These are phyloP conservation scores for Hylomyscus alleni DNA, from an alignment of 2,797 vertebrate genomes.

Conservation along the genomic window DNA sequence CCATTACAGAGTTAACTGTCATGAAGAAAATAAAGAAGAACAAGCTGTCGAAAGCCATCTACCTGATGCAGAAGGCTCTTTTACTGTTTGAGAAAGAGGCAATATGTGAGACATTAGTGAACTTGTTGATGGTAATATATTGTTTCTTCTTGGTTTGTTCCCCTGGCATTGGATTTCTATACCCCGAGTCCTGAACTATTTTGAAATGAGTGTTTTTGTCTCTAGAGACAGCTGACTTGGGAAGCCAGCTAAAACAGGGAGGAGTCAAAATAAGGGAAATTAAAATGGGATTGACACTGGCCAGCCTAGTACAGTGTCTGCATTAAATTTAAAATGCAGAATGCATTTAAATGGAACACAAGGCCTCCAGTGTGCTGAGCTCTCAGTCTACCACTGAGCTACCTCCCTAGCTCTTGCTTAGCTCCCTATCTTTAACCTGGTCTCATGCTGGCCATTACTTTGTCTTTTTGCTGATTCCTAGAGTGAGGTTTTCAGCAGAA, in stretches of 20 bases:
- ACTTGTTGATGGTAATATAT: slow-evolving; percentile 92
- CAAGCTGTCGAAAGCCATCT: slow-evolving; percentile 94
- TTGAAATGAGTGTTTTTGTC: not conserved
- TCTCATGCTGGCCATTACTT: slow-evolving; percentile 37
- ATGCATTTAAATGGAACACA: not conserved
- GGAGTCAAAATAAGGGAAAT: slow-evolving; percentile 24
- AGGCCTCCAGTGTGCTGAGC: not conserved
- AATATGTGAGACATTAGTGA: slow-evolving; percentile 83
- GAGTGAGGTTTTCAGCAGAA: slow-evolving; percentile 45
- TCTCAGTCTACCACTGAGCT: not conserved
- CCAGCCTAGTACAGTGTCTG: not conserved
- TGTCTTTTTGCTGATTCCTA: slow-evolving; percentile 40
- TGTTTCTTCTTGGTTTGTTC: slow-evolving; percentile 34
- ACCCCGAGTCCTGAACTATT: not conserved
- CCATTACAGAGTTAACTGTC: slow-evolving; percentile 89
- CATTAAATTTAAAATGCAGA: slow-evolving; percentile 31
- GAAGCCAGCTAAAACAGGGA: slow-evolving; percentile 42
- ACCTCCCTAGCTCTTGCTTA: not conserved
- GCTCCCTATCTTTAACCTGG: not conserved
- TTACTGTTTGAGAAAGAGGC: slow-evolving; percentile 87
- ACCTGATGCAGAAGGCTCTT: slow-evolving; percentile 94
- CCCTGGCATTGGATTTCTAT: not conserved
- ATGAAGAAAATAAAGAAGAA: slow-evolving; percentile 94
- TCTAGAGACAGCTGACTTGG: not conserved
- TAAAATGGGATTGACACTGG: not conserved